Percentiles rank a stretch among this genome's conserved stretches.
Conservation (phyloP, 2,797 vertebrate genomes). For the Diplodus sargus region DNA sequence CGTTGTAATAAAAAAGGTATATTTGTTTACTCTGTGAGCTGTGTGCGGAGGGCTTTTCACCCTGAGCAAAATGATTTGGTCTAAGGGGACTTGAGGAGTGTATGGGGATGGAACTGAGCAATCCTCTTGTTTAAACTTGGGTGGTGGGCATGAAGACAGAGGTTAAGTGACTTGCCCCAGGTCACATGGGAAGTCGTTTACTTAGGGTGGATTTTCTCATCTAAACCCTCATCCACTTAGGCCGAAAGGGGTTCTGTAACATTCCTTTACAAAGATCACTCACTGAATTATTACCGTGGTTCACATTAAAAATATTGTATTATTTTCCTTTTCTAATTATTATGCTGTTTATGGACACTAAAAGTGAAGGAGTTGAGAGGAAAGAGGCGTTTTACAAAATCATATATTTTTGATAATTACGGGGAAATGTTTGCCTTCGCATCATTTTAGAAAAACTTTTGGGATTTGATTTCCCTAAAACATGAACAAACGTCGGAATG, state of each 20-base stretch:
- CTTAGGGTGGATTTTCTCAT: slow-evolving; percentile 82
- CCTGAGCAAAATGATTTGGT: slow-evolving; percentile 78
- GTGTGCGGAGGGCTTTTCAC: slow-evolving; percentile 71
- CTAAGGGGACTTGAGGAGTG: slow-evolving; percentile 70
- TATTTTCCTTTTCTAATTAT: too few species aligned
- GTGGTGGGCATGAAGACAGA: slow-evolving; percentile 79
- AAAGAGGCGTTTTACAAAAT: slow-evolving; percentile 14
- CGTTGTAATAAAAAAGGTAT: slow-evolving; percentile 28
- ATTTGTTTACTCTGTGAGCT: slow-evolving; percentile 67
- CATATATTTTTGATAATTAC: slow-evolving; percentile 14
- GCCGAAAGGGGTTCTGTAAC: slow-evolving; percentile 44
- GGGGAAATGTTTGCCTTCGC: slow-evolving; percentile 2
- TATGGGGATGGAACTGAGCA: slow-evolving; percentile 77
- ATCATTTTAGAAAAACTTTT: slow-evolving; percentile 26
- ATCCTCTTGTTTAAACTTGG: slow-evolving; percentile 82
- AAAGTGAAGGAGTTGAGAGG: neutral
- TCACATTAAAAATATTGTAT: neutral
- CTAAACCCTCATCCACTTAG: slow-evolving; percentile 75
- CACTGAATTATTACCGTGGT: slow-evolving; percentile 8
- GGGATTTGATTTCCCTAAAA: slow-evolving; percentile 27
- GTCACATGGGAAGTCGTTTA: slow-evolving; percentile 85
- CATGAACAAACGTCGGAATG: neutral
- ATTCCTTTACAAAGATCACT: slow-evolving; percentile 22
- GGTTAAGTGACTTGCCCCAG: slow-evolving; percentile 87
- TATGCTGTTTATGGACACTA: neutral